These are phyloP conservation scores for Coranthus polyacanthus DNA, from an alignment of 2,797 vertebrate genomes.

Conservation along the genomic window DNA sequence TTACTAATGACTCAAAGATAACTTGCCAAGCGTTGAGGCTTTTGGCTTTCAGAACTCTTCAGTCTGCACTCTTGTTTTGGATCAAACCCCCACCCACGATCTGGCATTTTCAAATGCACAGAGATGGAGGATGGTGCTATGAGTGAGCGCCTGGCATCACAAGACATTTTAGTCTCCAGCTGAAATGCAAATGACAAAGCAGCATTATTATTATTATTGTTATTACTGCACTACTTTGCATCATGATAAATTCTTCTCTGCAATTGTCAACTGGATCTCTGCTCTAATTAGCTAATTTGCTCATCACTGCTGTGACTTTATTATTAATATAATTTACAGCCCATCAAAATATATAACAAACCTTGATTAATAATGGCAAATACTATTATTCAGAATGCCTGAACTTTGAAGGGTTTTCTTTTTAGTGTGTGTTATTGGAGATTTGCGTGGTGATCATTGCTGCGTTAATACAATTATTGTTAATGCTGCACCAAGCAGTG, in stretches of 20 bases:
- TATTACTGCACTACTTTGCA: slow-evolving; percentile 32
- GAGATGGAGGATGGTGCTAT: slow-evolving; percentile 52
- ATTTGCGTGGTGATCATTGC: no score
- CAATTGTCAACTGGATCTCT: slow-evolving; percentile 50
- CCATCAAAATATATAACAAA: slow-evolving; percentile 37
- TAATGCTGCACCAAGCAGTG: no score
- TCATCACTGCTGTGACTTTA: slow-evolving; percentile 29
- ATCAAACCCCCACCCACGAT: slow-evolving; percentile 45
- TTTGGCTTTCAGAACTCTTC: slow-evolving; percentile 43
- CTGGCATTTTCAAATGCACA: slow-evolving; percentile 63
- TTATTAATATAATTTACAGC: slow-evolving; percentile 34
- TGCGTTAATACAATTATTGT: no score
- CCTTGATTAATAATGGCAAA: slow-evolving; percentile 43
- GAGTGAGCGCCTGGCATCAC: slow-evolving; percentile 52
- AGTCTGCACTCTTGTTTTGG: slow-evolving; percentile 47
- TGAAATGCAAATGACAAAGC: slow-evolving; percentile 57
- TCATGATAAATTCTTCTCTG: slow-evolving; percentile 49
- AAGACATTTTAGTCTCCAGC: slow-evolving; percentile 37
- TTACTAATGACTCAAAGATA: slow-evolving; percentile 33
- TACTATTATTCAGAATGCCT: slow-evolving; percentile 35
- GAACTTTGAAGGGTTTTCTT: slow-evolving; percentile 3
- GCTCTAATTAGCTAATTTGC: slow-evolving; percentile 53
- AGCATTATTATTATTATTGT: slow-evolving; percentile 28
- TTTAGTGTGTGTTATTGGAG: neutral
- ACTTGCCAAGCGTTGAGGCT: slow-evolving; percentile 50